Evolutionary conservation across 1,140 invertebrate genomes (phyloP), one percentile per base, ranked within the genome.

Genomic region (Drusus annulatus): DNA sequence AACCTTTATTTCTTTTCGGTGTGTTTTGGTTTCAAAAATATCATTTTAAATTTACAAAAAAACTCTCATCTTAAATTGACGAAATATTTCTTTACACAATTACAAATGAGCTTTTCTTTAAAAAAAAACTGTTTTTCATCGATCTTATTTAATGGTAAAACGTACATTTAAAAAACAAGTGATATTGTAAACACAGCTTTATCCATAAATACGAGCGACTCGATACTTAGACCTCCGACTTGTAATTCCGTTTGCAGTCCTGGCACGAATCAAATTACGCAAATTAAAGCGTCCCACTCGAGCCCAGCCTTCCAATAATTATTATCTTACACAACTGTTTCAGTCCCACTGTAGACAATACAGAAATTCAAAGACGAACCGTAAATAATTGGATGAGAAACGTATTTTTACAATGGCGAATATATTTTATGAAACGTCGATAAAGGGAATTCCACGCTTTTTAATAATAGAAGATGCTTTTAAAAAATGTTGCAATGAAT

Each of bases 231-330:
- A 74, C 51, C 71, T 74, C 63, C 80, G 25, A 81, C 75, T 78
- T 74, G 76, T 78, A 81, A 78, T 81, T 78, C 68, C 31, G 36
- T 78, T 81, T 81, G 51, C 76, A 81, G 75, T 80, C 79, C 51
- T 15, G 60, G 74, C 79, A 74, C 80, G 80, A 81, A 81, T 78
- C 80, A 78, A 78, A 81, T 81, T 81, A 78, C 80, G 80, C 65
- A 81, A 81, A 81, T 81, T 78, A 81, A 81, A 81, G 80, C 58
- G 80, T 81, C 80, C 60, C 76, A 81, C 80, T 81, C 31, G 75
- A 78, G 51, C 80, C 62, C 65, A 16, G 65, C 65, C 65, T 69
- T 45, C 28, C 17, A 65, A 45, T 36, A 69, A 69, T 45, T 45
- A 69, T 69, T 69, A 50, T 69, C 65, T 36, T 19, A 23, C 51